These are phyloP conservation scores for Alectoris magna DNA, from an alignment of 2,797 vertebrate species.

Conservation along the genomic window DNA sequence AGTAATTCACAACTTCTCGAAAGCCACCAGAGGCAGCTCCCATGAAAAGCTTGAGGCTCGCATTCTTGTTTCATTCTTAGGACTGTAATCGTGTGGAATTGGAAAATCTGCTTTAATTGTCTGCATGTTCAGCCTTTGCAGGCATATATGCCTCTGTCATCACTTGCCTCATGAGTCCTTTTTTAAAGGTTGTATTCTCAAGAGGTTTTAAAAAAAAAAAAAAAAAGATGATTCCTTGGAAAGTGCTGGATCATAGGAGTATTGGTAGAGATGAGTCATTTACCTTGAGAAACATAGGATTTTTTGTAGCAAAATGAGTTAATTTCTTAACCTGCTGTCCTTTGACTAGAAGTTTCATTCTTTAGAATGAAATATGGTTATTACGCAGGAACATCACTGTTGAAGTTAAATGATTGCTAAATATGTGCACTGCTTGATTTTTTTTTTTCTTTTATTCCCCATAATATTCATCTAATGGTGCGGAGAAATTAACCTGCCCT, in stretches of 20 bases:
- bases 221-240: background rate
- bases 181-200: background rate
- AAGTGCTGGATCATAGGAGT: background rate
- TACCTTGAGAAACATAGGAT: background rate
- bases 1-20: background rate
- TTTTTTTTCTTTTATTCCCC: background rate
- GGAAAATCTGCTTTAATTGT: background rate
- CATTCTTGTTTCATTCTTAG: background rate
- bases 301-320: background rate
- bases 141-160: background rate
- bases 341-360: background rate
- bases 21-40: background rate
- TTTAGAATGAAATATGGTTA: background rate
- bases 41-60: background rate
- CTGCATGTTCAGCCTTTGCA: background rate
- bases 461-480: background rate
- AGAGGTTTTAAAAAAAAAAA: background rate
- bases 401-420: background rate
- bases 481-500: background rate
- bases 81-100: background rate
- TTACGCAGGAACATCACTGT: background rate
- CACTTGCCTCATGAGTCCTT: background rate
- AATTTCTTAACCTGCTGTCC: background rate
- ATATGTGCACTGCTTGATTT: background rate
- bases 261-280: background rate